Evolutionary conservation across 2,113 vertebrate species (phyloP).

Genomic region (Perccottus glenii): DNA sequence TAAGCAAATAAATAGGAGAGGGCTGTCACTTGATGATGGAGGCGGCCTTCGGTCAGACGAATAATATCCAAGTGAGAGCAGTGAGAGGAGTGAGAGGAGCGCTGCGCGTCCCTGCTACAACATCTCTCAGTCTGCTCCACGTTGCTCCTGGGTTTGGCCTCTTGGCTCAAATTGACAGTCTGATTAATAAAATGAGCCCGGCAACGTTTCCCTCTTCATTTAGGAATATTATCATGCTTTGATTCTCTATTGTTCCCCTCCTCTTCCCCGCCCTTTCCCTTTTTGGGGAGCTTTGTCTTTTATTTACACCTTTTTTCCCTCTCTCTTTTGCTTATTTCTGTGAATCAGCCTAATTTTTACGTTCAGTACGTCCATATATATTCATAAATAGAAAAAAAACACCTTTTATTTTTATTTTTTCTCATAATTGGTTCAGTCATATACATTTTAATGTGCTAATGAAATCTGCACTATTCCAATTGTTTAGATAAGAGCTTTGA

Average conservation of each 20-base stretch:
- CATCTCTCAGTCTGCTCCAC: slow-evolving; percentile 87
- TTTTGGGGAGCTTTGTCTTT: slow-evolving; percentile 38
- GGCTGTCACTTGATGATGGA: slow-evolving; percentile 99
- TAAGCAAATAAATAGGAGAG: slow-evolving; percentile 99
- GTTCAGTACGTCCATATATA: neutral
- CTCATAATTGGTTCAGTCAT: slow-evolving; percentile 13
- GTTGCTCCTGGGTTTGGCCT: slow-evolving; percentile 98
- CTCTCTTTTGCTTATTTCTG: slow-evolving; percentile 7
- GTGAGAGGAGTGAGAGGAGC: slow-evolving; percentile 91
- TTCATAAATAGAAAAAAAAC: too few species aligned
- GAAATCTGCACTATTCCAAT: slow-evolving; percentile 11
- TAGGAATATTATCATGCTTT: slow-evolving; percentile 99
- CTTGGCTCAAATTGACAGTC: slow-evolving; percentile 99
- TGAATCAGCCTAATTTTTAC: slow-evolving; percentile 12
- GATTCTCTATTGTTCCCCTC: slow-evolving; percentile 97
- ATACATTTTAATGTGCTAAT: slow-evolving; percentile 30
- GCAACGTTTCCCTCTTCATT: slow-evolving; percentile 99
- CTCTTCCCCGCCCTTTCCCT: slow-evolving; percentile 68
- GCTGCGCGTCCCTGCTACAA: slow-evolving; percentile 86
- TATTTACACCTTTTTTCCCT: slow-evolving; percentile 56
- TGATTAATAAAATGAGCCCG: slow-evolving; percentile 99
- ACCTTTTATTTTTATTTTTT: neutral
- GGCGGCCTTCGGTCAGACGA: slow-evolving; percentile 98
- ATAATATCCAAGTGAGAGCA: slow-evolving; percentile 96
- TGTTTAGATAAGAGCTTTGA: neutral